Conservation (phyloP, 2,797 vertebrate genomes). For the Xenopus petersii region DNA sequence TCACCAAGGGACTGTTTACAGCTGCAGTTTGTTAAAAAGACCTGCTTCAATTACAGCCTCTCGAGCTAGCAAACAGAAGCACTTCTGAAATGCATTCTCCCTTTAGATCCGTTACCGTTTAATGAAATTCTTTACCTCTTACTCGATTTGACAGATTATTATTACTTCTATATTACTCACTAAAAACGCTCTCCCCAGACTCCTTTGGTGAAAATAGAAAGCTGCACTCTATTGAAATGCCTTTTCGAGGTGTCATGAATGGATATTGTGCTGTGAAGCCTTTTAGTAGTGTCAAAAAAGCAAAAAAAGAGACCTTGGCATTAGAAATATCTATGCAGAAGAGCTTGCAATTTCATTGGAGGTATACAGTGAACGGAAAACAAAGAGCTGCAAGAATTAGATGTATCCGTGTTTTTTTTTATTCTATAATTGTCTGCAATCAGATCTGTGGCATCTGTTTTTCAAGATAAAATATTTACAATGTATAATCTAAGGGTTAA, state of each 20-base stretch:
- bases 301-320: too few species aligned
- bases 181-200: conserved; percentile 41
- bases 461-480: too few species aligned
- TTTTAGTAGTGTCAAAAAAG: not conserved
- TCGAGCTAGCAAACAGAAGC: conserved; percentile 36
- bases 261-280: not conserved
- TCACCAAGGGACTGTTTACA: conserved; percentile 33
- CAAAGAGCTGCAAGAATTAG: too few species aligned
- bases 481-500: too few species aligned
- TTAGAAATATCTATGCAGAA: too few species aligned
- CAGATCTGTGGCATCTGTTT: too few species aligned
- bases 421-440: too few species aligned
- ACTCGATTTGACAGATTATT: conserved; percentile 48
- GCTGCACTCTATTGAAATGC: conserved; percentile 11
- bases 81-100: conserved; percentile 42
- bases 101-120: conserved; percentile 44
- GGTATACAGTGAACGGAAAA: too few species aligned
- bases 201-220: conserved; percentile 44
- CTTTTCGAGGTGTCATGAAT: conserved; percentile 30
- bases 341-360: too few species aligned
- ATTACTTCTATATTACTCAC: conserved; percentile 47
- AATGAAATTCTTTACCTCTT: conserved; percentile 46
- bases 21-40: conserved; percentile 28
- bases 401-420: too few species aligned
- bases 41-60: conserved; percentile 35